Percentiles rank a stretch among this genome's conserved stretches.
These are phyloP conservation scores for Ptiloglossa arizonensis DNA, from an alignment of 1,140 invertebrate genomes.

Conservation along the genomic window DNA sequence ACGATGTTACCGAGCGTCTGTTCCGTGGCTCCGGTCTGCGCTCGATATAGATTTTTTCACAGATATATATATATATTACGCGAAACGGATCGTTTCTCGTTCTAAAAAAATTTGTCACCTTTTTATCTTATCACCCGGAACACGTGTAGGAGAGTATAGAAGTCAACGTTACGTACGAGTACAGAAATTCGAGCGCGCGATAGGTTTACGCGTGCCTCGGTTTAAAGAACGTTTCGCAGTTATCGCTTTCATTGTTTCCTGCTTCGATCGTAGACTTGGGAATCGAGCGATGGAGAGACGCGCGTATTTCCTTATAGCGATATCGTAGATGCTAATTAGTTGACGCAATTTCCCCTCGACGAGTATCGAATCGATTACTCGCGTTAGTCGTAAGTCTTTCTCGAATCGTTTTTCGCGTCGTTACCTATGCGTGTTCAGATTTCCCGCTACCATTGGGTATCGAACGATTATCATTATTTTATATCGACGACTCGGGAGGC, in stretches of 20 bases:
- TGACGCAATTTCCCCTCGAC: background rate
- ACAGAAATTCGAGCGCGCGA: slow-evolving; percentile 20
- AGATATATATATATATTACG: background rate
- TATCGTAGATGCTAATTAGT: background rate
- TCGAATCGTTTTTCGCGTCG: background rate
- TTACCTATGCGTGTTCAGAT: too few species aligned
- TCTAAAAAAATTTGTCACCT: slow-evolving; percentile 41
- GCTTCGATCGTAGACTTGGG: background rate
- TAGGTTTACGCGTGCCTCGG: slow-evolving; percentile 5
- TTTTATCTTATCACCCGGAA: slow-evolving; percentile 49
- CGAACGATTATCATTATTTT: too few species aligned
- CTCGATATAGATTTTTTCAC: background rate
- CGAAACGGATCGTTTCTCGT: slow-evolving; percentile 8
- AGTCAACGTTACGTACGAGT: background rate
- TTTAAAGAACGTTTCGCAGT: background rate
- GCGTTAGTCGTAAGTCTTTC: background rate
- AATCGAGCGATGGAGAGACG: background rate
- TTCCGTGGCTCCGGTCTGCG: background rate
- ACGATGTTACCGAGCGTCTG: background rate
- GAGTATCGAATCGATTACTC: background rate
- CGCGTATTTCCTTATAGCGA: background rate
- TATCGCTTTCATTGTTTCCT: slow-evolving; percentile 14
- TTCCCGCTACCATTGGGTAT: too few species aligned
- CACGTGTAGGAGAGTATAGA: slow-evolving; percentile 6
- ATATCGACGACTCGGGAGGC: too few species aligned